A percentile compares a stretch with the other conserved stretches of the same genome.
Conservation (phyloP, 2,888 invertebrate genomes). For the Tortrix viridana region DNA sequence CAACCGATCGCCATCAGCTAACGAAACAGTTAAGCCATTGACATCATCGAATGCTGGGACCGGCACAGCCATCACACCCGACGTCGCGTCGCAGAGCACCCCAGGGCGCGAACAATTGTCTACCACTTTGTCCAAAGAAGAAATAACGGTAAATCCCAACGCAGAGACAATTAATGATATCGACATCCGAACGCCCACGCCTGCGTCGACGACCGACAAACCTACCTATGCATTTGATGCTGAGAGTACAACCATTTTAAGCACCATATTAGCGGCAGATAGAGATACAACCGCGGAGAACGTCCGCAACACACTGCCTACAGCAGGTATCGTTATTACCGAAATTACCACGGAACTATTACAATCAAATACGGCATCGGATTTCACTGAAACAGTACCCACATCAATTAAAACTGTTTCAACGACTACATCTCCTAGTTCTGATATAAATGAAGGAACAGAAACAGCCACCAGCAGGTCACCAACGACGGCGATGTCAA, state of each 20-base stretch:
- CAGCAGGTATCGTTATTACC: conserved; percentile 39
- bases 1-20: conserved; percentile 62
- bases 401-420: neutral
- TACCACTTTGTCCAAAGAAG: conserved; percentile 54
- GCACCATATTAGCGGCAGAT: conserved; percentile 31
- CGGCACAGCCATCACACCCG: conserved; percentile 44
- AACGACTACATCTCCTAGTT: neutral
- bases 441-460: conserved; percentile 3
- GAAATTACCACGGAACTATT: conserved; percentile 42
- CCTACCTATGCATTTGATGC: conserved; percentile 57
- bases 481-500: neutral
- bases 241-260: conserved; percentile 49
- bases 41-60: conserved; percentile 40
- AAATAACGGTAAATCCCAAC: conserved; percentile 62
- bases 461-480: neutral
- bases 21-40: conserved; percentile 49
- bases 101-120: conserved; percentile 50
- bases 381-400: conserved; percentile 16
- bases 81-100: conserved; percentile 43
- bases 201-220: conserved; percentile 51
- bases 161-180: conserved; percentile 60
- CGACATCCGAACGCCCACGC: conserved; percentile 53
- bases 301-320: conserved; percentile 26
- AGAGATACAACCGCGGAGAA: conserved; percentile 38
- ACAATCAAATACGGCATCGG: conserved; percentile 21